Base-by-base conservation (phyloP, 2,888 invertebrate species). In the Hirtodrosophila duncani region DNA sequence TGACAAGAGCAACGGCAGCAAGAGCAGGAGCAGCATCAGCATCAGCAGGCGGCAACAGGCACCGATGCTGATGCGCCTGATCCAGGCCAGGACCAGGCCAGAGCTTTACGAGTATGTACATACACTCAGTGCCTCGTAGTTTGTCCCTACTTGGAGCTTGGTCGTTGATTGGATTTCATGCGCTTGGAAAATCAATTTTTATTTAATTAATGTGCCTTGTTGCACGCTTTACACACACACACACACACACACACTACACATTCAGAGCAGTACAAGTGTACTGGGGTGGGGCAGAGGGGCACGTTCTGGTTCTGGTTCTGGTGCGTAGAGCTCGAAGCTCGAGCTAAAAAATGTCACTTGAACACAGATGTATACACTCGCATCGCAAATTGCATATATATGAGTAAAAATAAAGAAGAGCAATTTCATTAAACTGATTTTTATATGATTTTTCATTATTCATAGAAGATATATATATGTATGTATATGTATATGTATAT, bases 131-230 rank as follows among this genome's bases (percentile, higher is more conserved):
- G 56, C 60, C 63, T 63, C 41, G 51, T 61, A 64, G 63, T 43
- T n/a, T 53, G 50, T 48, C 45, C 64, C 64, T 57, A 75, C 75
- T 74, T 72, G 66, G 57, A 69, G 71, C 63, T 64, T 10, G 69
- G 44, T 71, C 75, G 75, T 71, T 72, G 72, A 72, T 72, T 72
- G 75, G 63, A 72, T 72, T 75, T 75, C 69, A 71, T 65, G 69
- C 75, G 71, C 75, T 69, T 71, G 72, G 63, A 75, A 60, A 75
- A 75, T 75, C 72, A 75, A 72, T 72, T 75, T 72, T 72, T 72
- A 72, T 72, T 72, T 75, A 72, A 72, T 72, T 75, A 72, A 71
- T 71, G 69, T 71, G 72, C 69, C 71, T 64, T 63, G 67, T 56
- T 66, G 74, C 70, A 66, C 65, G 67, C 45, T 64, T 64, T 58